phyloP scores from a whole-genome alignment of 2,113 vertebrate species.

The Perca schrenkii region DNA sequence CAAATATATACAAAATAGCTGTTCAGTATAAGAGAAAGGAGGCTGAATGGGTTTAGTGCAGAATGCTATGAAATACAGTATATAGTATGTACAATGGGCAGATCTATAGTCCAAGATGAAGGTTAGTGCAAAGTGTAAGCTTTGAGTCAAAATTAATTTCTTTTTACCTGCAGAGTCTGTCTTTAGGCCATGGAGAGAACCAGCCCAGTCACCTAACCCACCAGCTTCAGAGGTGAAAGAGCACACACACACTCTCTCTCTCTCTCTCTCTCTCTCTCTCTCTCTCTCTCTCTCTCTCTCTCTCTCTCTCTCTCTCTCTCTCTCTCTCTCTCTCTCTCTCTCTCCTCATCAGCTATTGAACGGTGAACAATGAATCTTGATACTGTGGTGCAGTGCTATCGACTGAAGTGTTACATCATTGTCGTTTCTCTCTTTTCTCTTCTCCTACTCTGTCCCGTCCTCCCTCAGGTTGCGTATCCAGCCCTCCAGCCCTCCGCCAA shows the following conservation, averaged over 20 bases:
- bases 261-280: no score
- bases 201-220: slow-evolving; percentile 98
- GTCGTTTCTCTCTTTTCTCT: slow-evolving; percentile 39
- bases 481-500: slow-evolving; percentile 96
- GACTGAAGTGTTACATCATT: slow-evolving; percentile 68
- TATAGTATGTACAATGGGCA: no score
- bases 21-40: no score
- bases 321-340: no score
- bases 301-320: no score
- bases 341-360: slow-evolving; percentile 56
- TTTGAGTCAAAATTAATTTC: background rate
- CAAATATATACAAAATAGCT: no score
- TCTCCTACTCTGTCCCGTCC: slow-evolving; percentile 66
- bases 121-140: no score
- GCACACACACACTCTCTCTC: slow-evolving; percentile 13
- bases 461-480: slow-evolving; percentile 94
- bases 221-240: slow-evolving; percentile 96
- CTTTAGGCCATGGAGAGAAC: slow-evolving; percentile 92
- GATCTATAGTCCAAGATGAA: no score
- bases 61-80: no score
- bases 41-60: no score
- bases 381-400: slow-evolving; percentile 58
- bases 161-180: slow-evolving; percentile 86
- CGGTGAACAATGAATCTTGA: slow-evolving; percentile 50
- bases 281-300: no score